Conservation (phyloP, 2,113 vertebrate species). For the Nycticryphes semicollaris region DNA sequence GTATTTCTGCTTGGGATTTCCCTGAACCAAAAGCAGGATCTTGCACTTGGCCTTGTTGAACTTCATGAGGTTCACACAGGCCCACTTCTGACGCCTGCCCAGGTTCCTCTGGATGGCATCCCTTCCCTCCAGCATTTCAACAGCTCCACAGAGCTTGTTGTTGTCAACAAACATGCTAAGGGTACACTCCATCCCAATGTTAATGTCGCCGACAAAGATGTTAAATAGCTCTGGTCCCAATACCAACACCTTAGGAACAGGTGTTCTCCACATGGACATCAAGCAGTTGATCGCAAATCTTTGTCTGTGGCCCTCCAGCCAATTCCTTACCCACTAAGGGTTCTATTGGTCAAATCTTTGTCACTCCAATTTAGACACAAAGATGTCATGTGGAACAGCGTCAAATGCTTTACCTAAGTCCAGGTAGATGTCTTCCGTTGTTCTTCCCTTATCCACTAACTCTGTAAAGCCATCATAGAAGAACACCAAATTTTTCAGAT, state of each 20-base stretch:
- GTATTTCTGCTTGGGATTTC: not conserved
- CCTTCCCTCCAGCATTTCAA: not conserved
- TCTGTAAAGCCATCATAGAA: not conserved
- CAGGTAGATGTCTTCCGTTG: not conserved
- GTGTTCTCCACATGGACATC: not conserved
- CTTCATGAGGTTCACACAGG: not conserved
- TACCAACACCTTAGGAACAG: not conserved
- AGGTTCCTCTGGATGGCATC: not conserved
- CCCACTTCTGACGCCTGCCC: not conserved
- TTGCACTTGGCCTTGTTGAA: not conserved
- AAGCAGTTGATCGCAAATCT: not conserved
- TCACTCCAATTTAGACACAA: not conserved
- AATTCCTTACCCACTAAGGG: not conserved
- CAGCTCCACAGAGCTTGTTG: not conserved
- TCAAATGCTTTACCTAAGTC: not conserved
- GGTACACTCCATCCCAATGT: not conserved
- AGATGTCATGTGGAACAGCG: not conserved
- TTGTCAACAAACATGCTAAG: not conserved
- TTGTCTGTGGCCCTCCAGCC: not conserved
- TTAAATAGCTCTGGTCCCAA: not conserved
- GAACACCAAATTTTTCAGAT: not conserved
- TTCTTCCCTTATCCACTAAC: not conserved
- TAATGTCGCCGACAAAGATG: not conserved
- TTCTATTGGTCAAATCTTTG: not conserved
- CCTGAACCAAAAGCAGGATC: not conserved